Evolutionary conservation across 2,797 vertebrate species (phyloP), one percentile per base, ranked within the genome.

Genomic region (Phrynocephalus guinanensis): DNA sequence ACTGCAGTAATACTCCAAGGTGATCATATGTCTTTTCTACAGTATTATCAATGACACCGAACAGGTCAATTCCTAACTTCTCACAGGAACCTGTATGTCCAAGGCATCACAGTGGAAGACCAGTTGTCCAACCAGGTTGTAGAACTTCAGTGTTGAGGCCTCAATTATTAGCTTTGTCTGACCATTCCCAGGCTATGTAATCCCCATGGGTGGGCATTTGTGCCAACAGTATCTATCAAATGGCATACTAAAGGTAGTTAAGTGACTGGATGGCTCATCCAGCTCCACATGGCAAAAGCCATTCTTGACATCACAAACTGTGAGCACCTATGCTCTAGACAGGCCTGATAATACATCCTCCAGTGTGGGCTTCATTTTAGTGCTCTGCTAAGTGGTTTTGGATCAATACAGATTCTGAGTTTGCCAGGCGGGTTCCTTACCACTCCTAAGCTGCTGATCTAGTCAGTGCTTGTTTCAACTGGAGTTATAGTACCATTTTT

Each of bases 181-280:
- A 44, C 38, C 38, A 44, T 44, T 44, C 38, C 38, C 38, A 44
- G 38, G 38, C 38, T 44, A 44, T 44, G 38, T 44, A 44, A 44
- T 44, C 38, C 0, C 38, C 38, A 44, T 44, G 38, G 38, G 38
- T 44, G 38, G 38, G 38, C 38, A 44, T 44, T 44, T 44, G 38
- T 44, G 38, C 82, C 85, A 90, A 52, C 48, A 18, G 60, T 80
- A 89, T 26, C 84, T 83, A 3, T 52, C 83, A 52, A 86, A 91
- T 22, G 73, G 70, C 30, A 79, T 89, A 18, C 85, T 56, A 22
- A 89, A 89, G 20, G 75, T 87, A 1, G 86, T 91, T 3, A 92
- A 60, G 56, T 8, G 26, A 33, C 22, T 28, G 6, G 33, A 28
- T 68, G 63, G 33, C 30, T 44, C 66, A 68, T 68, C 22, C 33